Evolutionary conservation across 2,888 invertebrate species (phyloP).

Genomic region (Pristionchus entomophagus): DNA sequence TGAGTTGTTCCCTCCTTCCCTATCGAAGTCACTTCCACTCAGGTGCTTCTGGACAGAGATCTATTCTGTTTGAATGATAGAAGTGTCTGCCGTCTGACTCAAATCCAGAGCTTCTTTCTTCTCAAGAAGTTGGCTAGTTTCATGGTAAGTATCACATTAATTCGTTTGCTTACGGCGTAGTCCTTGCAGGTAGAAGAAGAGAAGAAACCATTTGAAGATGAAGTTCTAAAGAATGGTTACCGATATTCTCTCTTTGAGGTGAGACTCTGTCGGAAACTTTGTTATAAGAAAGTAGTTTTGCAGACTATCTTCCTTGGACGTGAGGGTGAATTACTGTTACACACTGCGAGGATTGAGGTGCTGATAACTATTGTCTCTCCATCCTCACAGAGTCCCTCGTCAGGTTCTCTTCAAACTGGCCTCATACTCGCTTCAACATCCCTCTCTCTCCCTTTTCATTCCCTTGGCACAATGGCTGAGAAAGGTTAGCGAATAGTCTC

Average conservation of each 20-base stretch:
- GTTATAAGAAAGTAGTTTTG: no score
- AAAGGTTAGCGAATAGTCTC: no score
- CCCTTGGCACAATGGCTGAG: conserved; percentile 58
- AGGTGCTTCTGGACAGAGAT: conserved; percentile 58
- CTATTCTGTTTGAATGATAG: conserved; percentile 59
- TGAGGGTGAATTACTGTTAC: conserved; percentile 55
- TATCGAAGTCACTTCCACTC: not conserved
- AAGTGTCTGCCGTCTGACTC: conserved; percentile 29
- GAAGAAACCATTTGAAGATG: not conserved
- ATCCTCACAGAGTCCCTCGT: no score
- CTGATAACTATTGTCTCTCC: not conserved
- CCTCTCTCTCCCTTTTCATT: conserved; percentile 55
- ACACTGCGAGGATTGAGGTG: conserved; percentile 46
- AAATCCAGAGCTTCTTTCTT: conserved; percentile 25
- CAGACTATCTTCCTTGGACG: conserved; percentile 59
- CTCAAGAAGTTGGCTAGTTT: conserved; percentile 7
- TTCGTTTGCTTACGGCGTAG: not conserved
- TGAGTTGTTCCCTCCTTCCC: not conserved
- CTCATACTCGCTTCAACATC: conserved; percentile 56
- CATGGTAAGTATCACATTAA: conserved; percentile 23
- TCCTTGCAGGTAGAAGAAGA: conserved; percentile 19
- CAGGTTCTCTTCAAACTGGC: conserved; percentile 38
- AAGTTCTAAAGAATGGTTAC: not conserved
- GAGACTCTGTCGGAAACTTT: not conserved
- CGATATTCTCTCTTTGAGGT: conserved; percentile 41